phyloP scores from a whole-genome alignment of 37 sponge, comb jelly and placozoan genomes.

The Mnemiopsis leidyi region DNA sequence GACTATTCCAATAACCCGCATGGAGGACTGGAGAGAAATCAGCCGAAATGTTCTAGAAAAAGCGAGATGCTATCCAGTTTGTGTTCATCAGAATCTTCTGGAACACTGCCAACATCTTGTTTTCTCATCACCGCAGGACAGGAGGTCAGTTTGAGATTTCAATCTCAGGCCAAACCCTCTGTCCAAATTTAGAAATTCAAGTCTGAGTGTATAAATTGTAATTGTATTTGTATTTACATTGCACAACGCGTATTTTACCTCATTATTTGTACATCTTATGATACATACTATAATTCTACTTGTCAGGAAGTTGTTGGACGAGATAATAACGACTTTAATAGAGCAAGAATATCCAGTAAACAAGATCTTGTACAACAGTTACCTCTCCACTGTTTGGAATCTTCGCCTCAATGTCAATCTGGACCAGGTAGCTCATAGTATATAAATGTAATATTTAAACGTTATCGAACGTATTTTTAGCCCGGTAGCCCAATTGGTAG shows the following conservation, averaged over 20 bases:
- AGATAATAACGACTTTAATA: neutral
- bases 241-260: no score
- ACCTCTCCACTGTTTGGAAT: neutral
- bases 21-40: neutral
- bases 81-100: neutral
- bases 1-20: neutral
- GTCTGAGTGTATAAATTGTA: no score
- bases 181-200: no score
- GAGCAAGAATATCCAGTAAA: neutral
- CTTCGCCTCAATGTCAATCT: neutral
- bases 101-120: neutral
- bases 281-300: neutral
- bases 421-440: neutral
- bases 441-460: no score
- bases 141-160: neutral
- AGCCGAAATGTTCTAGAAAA: neutral
- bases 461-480: no score
- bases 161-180: no score
- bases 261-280: no score
- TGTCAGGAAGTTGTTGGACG: constrained; percentile 13
- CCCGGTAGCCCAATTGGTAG: no score
- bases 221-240: no score
- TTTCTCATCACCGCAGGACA: neutral
- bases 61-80: neutral
- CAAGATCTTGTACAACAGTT: neutral